Evolutionary conservation across 1,140 invertebrate species (phyloP), one percentile per base, ranked within the genome.

Genomic region (Pararge aegeria): DNA sequence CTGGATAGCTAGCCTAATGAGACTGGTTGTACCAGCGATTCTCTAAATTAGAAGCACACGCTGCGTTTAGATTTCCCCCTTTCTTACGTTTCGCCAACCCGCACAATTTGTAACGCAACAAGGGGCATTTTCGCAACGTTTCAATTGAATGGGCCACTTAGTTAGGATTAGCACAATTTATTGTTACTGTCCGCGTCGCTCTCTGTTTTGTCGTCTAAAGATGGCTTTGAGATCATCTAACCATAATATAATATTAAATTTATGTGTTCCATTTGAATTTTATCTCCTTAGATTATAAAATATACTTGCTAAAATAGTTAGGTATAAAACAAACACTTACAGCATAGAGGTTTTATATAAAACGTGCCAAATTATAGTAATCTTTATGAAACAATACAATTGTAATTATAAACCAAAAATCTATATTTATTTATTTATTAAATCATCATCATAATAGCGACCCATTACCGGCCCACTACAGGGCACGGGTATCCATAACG

Each of bases 91-190:
- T 78, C 68, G 66, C 68, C 65, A 70, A 64, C 65, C 70, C 56
- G 64, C 70, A 87, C 74, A 86, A 87, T 81, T 87, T 85, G 82
- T 85, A 84, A 70, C 68, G 75, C 76, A 80, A 84, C 74, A 68
- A 78, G 72, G 71, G 55, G 61, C 55, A 77, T 77, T 87, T 87
- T 85, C 80, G 77, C 80, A 87, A 87, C 77, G 74, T 81, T 81
- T 77, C 77, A 77, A 82, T 83, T 80, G 75, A 82, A 83, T 84
- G 67, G 73, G 71, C 72, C 81, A 80, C 74, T 82, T 79, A 83
- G 68, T 68, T 63, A 76, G 79, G 78, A 83, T 80, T 75, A 73
- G 64, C 66, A 49, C 52, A 72, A 80, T 83, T 80, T 83, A 83
- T 85, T 78, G 73, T 85, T 75, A 55, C 61, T 63, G 52, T 63